A percentile compares a stretch with the other conserved stretches of the same genome.
Evolutionary conservation across 2,113 vertebrate genomes (phyloP).

Genomic region (Pipra filicauda): DNA sequence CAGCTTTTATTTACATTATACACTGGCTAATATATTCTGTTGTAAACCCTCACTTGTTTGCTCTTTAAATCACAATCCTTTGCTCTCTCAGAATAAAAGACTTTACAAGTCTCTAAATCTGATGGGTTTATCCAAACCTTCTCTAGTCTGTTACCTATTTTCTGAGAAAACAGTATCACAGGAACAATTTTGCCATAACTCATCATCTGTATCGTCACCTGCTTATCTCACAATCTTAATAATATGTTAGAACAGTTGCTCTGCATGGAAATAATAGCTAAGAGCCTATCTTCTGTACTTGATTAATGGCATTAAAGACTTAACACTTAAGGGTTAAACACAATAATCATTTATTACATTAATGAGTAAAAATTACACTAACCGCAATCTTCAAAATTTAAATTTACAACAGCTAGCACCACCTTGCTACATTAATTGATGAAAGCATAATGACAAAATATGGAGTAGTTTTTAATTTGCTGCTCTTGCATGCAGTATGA

Average conservation of each 20-base stretch:
- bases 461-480: neutral
- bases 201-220: neutral
- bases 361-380: neutral
- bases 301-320: neutral
- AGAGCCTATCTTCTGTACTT: neutral
- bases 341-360: neutral
- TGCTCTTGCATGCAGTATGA: neutral
- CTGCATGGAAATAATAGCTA: neutral
- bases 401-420: neutral
- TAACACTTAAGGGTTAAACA: neutral
- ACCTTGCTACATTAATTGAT: neutral
- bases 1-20: neutral
- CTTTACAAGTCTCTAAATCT: neutral
- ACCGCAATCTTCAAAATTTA: neutral
- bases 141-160: neutral
- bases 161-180: neutral
- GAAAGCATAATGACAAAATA: constrained; percentile 8
- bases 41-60: neutral
- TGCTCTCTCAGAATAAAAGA: neutral
- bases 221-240: neutral
- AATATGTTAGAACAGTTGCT: neutral
- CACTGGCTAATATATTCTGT: neutral
- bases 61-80: neutral
- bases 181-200: neutral
- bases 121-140: neutral